phyloP scores from a whole-genome alignment of 2,888 invertebrate genomes.

The Hybos culiciformis region DNA sequence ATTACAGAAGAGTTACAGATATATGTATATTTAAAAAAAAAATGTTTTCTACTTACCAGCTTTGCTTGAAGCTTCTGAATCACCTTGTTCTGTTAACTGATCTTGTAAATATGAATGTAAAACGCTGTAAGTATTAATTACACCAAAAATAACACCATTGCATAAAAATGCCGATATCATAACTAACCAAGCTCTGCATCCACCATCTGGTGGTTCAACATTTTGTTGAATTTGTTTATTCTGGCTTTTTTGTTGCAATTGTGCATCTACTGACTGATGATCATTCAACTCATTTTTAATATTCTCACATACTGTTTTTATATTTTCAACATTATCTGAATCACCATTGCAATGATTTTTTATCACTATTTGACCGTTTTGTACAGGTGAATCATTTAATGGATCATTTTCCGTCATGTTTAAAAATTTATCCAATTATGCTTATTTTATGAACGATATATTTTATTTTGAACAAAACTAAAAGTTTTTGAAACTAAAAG shows the following conservation, averaged over 20 bases:
- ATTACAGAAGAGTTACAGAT: too few species aligned
- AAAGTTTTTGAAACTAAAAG: not conserved
- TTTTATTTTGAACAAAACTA: not conserved
- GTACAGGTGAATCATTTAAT: conserved; percentile 17
- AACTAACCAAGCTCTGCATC: conserved; percentile 64
- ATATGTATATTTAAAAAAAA: too few species aligned
- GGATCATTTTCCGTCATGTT: conserved; percentile 27
- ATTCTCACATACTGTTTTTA: conserved; percentile 4
- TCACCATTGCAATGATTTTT: conserved; percentile 16
- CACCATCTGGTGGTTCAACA: conserved; percentile 55
- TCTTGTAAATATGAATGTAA: conserved; percentile 56
- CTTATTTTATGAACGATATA: not conserved
- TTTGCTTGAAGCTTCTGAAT: conserved; percentile 60
- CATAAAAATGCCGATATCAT: conserved; percentile 74
- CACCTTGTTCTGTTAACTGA: conserved; percentile 47
- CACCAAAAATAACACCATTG: conserved; percentile 81
- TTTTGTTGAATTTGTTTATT: not conserved
- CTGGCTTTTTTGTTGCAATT: too few species aligned
- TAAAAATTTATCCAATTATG: not conserved
- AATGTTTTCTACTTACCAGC: conserved; percentile 80
- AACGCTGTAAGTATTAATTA: conserved; percentile 79
- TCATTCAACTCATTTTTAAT: too few species aligned
- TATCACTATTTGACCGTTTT: conserved; percentile 14
- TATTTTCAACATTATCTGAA: conserved; percentile 9
- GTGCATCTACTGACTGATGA: too few species aligned